phyloP scores from a whole-genome alignment of 2,888 invertebrate species.

The Synanthedon myopaeformis region DNA sequence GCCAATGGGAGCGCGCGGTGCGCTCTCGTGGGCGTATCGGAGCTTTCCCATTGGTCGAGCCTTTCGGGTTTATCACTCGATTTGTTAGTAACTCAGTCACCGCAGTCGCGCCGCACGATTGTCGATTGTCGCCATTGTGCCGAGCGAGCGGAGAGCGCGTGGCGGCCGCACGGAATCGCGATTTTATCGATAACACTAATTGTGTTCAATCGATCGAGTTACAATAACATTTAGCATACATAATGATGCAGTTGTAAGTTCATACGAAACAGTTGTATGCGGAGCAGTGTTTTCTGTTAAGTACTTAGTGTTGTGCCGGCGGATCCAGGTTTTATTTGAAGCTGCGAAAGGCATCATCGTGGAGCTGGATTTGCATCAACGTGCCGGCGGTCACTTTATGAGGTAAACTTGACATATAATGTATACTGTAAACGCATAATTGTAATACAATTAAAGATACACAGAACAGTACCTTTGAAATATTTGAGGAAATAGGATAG shows the following conservation, averaged over 20 bases:
- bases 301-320: conserved; percentile 33
- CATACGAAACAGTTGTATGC: conserved; percentile 20
- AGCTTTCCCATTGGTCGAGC: conserved; percentile 44
- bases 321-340: conserved; percentile 26
- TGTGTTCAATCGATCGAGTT: conserved; percentile 33
- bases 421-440: too few relatives aligned
- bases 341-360: conserved; percentile 70
- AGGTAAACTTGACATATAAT: conserved; percentile 44
- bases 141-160: conserved; percentile 47
- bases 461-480: too few relatives aligned
- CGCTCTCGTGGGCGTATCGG: conserved; percentile 59
- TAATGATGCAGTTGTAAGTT: conserved; percentile 7
- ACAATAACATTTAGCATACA: conserved; percentile 15
- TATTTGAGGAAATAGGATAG: too few relatives aligned
- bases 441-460: too few relatives aligned
- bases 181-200: conserved; percentile 37
- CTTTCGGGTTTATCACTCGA: conserved; percentile 59
- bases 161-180: conserved; percentile 40
- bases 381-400: conserved; percentile 82
- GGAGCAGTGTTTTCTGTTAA: conserved; percentile 23
- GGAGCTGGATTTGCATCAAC: conserved; percentile 83
- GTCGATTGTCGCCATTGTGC: conserved; percentile 68
- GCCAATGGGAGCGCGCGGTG: conserved; percentile 54
- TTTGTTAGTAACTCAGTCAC: conserved; percentile 59
- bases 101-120: conserved; percentile 63